Base-by-base conservation (phyloP, 2,797 vertebrate genomes). In the Hoplostethus mediterraneus region DNA sequence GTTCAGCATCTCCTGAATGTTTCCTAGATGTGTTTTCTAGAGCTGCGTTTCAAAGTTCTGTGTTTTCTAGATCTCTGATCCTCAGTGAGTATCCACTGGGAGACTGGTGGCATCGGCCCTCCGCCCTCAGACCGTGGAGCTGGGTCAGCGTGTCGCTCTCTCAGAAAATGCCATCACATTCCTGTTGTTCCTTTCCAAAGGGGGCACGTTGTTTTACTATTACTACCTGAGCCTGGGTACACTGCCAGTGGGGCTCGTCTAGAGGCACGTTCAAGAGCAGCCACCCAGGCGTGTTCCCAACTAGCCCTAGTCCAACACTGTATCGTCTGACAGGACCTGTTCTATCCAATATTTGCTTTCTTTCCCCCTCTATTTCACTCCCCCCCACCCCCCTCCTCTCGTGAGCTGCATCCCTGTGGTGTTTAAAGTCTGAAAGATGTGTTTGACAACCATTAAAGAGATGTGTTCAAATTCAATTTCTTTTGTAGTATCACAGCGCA, bases 381-480 rank as follows among this genome's bases (percentile, higher is more conserved):
- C 63, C 61, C 61, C 48, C 63, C 77, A 67, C 57, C 70, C 52
- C 58, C 67, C 68, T 62, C 73, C 79, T 73, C 77, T 69, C 72
- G 81, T 88, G 77, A 88, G 84, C 80, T 90, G 87, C 80, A 77
- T 84, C 83, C 76, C 79, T 86, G 81, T 86, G 77, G 59, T 84
- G 85, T 90, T 84, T 89, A 74, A 63, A 77, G 72, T 90, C 87
- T 84, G 63, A 90, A 85, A 75, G 87, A 89, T 87, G 89, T 93
- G 88, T 87, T 84, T 75, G 67, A 84, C 80, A 83, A 91, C 87
- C 77, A 92, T 89, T 91, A 89, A 91, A 93, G 84, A 92, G 83
- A 89, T 67, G 74, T 90, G 84, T 84, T 82, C 60, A 56, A 73
- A 71, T 21, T 59, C 21, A 79, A 4, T 3, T 30, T 31, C 54